phyloP scores from a whole-genome alignment of 2,797 vertebrate species.

The Eptatretus atami region DNA sequence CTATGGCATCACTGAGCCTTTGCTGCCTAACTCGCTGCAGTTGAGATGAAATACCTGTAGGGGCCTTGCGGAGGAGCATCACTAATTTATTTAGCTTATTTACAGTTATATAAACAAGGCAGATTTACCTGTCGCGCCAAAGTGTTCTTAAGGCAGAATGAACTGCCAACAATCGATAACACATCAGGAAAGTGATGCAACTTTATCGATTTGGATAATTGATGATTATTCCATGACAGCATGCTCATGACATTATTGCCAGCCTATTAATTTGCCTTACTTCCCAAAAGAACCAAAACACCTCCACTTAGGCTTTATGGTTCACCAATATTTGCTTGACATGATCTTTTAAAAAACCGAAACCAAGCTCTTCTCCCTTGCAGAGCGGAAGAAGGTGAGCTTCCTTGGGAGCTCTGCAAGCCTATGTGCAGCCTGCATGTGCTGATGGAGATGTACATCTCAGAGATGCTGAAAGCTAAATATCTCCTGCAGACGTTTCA shows the following conservation, averaged over 20 bases:
- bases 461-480: slow-evolving; percentile 89
- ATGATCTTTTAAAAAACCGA: background rate
- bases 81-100: no score
- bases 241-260: no score
- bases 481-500: slow-evolving; percentile 77
- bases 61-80: no score
- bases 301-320: background rate
- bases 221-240: background rate
- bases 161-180: no score
- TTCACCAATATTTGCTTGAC: background rate
- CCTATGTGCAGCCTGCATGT: slow-evolving; percentile 80
- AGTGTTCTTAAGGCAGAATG: no score
- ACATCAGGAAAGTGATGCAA: no score
- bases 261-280: background rate
- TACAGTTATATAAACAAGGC: no score
- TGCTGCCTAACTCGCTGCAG: no score
- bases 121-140: no score
- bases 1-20: no score
- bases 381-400: slow-evolving; percentile 86
- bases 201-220: background rate
- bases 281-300: background rate
- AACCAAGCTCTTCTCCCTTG: slow-evolving; percentile 9
- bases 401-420: slow-evolving; percentile 85
- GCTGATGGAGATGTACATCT: slow-evolving; percentile 96
- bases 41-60: no score